Base-by-base conservation (phyloP, 1,140 invertebrate genomes). In the Ephestia elutella region DNA sequence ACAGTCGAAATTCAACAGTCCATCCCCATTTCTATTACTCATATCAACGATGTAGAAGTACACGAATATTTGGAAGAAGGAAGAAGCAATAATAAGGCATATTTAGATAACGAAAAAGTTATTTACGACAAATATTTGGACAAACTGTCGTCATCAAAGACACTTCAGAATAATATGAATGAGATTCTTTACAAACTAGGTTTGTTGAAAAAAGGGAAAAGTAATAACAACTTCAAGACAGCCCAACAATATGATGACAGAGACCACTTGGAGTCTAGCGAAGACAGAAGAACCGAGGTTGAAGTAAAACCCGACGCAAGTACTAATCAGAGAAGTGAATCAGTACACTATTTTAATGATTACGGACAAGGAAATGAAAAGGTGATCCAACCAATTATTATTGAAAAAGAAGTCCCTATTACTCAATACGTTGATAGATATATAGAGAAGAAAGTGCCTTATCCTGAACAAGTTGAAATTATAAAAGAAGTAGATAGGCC, bases 1-100 rank as follows among this genome's bases (percentile, higher is more conserved):
- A 74, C 89, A 44, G 90, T 92, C 0, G 91, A 92, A 81, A 79
- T 92, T 19, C 91, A 92, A 67, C 87, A 92, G 71, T 92, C 91
- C 3, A 79, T 92, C 19, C 90, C 90, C 7, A 71, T 89, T 56
- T 78, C 80, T 49, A 88, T 86, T 62, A 88, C 80, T 20, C 83
- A 88, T 59, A 86, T 88, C 51, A 88, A 88, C 55, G 86, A 86
- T 49, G 77, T 88, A 0, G 82, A 86, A 75, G 78, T 90, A 56
- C 89, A 87, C 25, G 86, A 90, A 58, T 91, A 89, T 67, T 75
- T 89, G 48, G 82, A 89, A 20, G 78, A 84, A 71, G 82, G 78
- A 5, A 75, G 78, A 65, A 77, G 72, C 62, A 82, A 78, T 59
- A 62, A 78, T 20, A 70, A 82, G 49, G 77, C 60, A 17, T 67